Conservation (phyloP, 2,113 vertebrate species). For the Spilogale gracilis region DNA sequence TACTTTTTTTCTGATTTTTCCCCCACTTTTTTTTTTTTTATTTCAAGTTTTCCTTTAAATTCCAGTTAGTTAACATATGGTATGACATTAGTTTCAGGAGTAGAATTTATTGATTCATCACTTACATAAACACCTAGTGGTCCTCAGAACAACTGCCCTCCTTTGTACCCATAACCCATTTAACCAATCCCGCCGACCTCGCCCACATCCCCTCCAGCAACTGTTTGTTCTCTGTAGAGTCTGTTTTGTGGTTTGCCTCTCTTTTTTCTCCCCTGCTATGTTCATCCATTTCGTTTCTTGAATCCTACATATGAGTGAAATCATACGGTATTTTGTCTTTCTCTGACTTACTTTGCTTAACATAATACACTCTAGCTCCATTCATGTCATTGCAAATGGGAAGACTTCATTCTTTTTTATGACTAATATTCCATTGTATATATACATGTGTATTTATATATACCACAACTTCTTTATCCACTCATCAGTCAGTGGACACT, state of each 20-base stretch:
- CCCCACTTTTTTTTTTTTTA: neutral
- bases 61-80: neutral
- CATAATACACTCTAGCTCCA: neutral
- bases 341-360: neutral
- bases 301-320: neutral
- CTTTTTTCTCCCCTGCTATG: neutral
- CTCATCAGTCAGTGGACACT: neutral
- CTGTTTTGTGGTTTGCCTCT: neutral
- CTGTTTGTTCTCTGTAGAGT: neutral
- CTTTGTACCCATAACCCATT: neutral
- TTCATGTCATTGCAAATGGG: neutral
- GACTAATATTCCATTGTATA: neutral
- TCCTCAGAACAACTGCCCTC: neutral
- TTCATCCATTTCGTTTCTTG: neutral
- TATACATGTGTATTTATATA: neutral
- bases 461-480: neutral
- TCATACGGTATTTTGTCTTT: neutral
- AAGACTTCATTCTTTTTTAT: neutral
- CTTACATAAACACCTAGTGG: neutral
- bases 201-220: neutral
- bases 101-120: neutral
- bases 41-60: neutral
- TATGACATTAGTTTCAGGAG: neutral
- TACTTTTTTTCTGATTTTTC: neutral
- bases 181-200: neutral